Evolutionary conservation across 2,888 invertebrate species (phyloP).

Genomic region (Cryptophagus acutangulus): DNA sequence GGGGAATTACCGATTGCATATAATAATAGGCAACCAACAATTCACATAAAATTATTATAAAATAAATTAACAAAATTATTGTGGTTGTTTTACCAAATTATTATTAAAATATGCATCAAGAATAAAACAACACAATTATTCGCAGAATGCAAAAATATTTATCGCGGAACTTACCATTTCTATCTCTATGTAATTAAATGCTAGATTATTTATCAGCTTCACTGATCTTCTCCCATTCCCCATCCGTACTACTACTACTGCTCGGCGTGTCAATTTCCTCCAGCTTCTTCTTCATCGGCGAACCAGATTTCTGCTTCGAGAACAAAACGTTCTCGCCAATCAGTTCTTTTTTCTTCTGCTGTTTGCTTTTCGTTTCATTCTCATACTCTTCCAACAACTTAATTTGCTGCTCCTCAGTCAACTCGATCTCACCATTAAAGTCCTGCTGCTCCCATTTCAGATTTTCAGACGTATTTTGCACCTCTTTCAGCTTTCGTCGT

Average conservation of each 20-base stretch:
- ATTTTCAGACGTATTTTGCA: slow-evolving; percentile 46
- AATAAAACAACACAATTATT: no score
- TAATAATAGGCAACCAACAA: slow-evolving; percentile 9
- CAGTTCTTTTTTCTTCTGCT: slow-evolving; percentile 25
- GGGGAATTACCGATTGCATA: slow-evolving; percentile 8
- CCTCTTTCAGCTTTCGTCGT: slow-evolving; percentile 49
- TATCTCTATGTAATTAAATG: not conserved
- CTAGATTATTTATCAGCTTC: slow-evolving; percentile 40
- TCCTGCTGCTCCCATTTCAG: slow-evolving; percentile 56
- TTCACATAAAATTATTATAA: slow-evolving; percentile 8
- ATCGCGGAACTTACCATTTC: no score
- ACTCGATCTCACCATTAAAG: slow-evolving; percentile 60
- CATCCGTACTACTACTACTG: slow-evolving; percentile 45
- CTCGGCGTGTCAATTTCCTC: slow-evolving; percentile 37
- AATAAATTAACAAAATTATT: no score
- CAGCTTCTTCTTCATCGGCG: slow-evolving; percentile 21
- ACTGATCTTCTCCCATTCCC: slow-evolving; percentile 49
- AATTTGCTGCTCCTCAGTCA: slow-evolving; percentile 67
- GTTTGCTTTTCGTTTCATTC: slow-evolving; percentile 50
- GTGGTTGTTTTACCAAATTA: no score
- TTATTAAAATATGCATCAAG: no score
- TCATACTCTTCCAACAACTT: slow-evolving; percentile 65
- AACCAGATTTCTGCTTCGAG: not conserved
- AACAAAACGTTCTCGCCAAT: slow-evolving; percentile 21
- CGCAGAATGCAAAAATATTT: no score